Evolutionary conservation across 2,797 vertebrate species (phyloP).

Genomic region (Sebastes trivittatus): DNA sequence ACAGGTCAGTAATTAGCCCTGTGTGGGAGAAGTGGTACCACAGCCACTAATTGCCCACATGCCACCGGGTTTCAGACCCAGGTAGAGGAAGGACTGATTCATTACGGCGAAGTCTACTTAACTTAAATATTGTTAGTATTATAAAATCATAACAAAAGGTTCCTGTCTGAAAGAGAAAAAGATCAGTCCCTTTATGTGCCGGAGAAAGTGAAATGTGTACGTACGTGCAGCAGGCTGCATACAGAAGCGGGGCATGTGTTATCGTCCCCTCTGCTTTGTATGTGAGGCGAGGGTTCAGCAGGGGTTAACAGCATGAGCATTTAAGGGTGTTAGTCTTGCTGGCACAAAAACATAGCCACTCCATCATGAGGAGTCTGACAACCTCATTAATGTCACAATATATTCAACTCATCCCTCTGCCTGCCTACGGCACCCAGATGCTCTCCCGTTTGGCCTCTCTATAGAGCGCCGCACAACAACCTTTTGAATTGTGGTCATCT

Average conservation of each 20-base stretch:
- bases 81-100: slow-evolving; percentile 44
- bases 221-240: slow-evolving; percentile 33
- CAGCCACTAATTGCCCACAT: slow-evolving; percentile 72
- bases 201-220: not conserved
- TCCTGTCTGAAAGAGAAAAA: not conserved
- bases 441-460: slow-evolving; percentile 60
- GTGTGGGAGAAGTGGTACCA: slow-evolving; percentile 68
- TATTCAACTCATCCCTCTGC: slow-evolving; percentile 76
- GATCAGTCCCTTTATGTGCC: not conserved
- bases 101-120: not conserved
- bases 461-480: slow-evolving; percentile 53
- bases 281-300: slow-evolving; percentile 67
- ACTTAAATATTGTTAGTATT: slow-evolving; percentile 11
- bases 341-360: slow-evolving; percentile 81
- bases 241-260: slow-evolving; percentile 58
- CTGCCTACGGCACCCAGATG: slow-evolving; percentile 71
- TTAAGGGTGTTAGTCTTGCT: slow-evolving; percentile 79
- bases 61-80: slow-evolving; percentile 60
- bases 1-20: slow-evolving; percentile 83
- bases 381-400: slow-evolving; percentile 85
- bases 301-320: slow-evolving; percentile 81
- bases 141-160: slow-evolving; percentile 2
- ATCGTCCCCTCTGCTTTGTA: slow-evolving; percentile 66
- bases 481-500: slow-evolving; percentile 65
- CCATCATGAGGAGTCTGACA: slow-evolving; percentile 79